Evolutionary conservation across 2,113 vertebrate genomes (phyloP).

Genomic region (Saimiri boliviensis): DNA sequence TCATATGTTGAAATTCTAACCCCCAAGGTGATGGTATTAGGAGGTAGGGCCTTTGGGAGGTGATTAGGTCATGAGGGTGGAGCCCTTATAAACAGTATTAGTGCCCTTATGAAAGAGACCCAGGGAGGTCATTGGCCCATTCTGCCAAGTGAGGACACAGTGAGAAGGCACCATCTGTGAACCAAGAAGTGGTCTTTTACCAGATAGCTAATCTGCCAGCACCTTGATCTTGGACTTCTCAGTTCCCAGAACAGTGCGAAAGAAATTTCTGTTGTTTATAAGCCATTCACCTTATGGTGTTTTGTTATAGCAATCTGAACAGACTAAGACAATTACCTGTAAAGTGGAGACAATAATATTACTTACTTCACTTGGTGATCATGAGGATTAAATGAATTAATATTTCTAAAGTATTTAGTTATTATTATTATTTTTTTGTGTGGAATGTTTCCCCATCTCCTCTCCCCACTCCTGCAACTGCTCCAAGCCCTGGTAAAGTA

Average conservation of each 20-base stretch:
- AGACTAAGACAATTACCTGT: neutral
- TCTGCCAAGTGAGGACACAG: neutral
- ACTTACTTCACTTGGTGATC: neutral
- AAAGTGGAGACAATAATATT: neutral
- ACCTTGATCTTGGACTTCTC: neutral
- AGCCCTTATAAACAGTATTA: neutral
- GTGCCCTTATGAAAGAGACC: neutral
- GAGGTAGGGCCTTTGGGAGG: neutral
- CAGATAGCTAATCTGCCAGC: too few species aligned
- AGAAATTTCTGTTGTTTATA: neutral
- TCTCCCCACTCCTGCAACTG: too few species aligned
- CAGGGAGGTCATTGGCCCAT: neutral
- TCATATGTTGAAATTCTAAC: neutral
- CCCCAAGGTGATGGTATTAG: neutral
- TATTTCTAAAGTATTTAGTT: conserved; percentile 6
- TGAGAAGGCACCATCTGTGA: neutral
- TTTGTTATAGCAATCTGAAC: neutral
- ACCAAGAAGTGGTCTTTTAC: neutral
- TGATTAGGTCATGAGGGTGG: neutral
- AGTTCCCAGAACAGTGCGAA: neutral
- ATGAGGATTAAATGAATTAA: neutral
- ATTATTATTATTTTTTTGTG: too few species aligned
- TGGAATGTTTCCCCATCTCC: too few species aligned
- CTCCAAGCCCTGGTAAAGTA: too few species aligned
- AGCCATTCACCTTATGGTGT: neutral